A percentile compares a stretch with the other conserved stretches of the same genome.
Evolutionary conservation across 2,113 vertebrate genomes (phyloP).

Genomic region (Chloebia gouldiae): DNA sequence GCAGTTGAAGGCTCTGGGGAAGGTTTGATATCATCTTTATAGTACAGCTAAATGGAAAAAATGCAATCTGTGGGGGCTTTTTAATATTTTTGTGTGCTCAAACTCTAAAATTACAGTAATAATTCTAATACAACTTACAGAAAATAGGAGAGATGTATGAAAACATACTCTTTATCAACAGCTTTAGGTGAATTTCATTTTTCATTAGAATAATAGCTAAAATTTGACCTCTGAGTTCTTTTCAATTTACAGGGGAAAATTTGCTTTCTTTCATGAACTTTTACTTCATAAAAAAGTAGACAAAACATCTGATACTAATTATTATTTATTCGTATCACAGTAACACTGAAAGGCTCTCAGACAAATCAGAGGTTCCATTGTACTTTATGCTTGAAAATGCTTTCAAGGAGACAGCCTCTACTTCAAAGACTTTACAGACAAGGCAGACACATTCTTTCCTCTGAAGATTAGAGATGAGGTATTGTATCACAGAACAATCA

Average conservation of each 20-base stretch:
- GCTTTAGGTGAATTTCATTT: not conserved
- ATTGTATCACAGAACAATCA: constrained; percentile 38
- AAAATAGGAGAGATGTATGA: not conserved
- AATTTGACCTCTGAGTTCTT: constrained; percentile 32
- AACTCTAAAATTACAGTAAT: constrained; percentile 26
- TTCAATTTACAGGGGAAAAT: not conserved
- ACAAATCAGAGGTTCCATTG: constrained; percentile 27
- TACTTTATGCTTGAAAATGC: constrained; percentile 1
- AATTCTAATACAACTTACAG: constrained; percentile 23
- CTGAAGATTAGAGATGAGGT: constrained; percentile 32
- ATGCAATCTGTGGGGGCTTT: constrained; percentile 9
- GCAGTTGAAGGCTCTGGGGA: constrained; percentile 12
- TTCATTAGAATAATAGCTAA: constrained; percentile 9
- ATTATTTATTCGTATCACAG: constrained; percentile 31
- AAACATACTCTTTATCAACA: not conserved
- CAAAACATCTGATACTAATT: constrained; percentile 28
- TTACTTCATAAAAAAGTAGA: not conserved
- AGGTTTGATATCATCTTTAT: not conserved
- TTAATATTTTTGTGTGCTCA: not conserved
- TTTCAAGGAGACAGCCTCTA: not conserved
- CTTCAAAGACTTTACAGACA: constrained; percentile 33
- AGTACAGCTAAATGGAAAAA: constrained; percentile 30
- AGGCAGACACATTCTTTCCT: not conserved
- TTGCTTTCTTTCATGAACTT: not conserved
- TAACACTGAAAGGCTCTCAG: constrained; percentile 1